Base-by-base conservation (phyloP, 2,888 invertebrate species). In the Folsomia manolachei region DNA sequence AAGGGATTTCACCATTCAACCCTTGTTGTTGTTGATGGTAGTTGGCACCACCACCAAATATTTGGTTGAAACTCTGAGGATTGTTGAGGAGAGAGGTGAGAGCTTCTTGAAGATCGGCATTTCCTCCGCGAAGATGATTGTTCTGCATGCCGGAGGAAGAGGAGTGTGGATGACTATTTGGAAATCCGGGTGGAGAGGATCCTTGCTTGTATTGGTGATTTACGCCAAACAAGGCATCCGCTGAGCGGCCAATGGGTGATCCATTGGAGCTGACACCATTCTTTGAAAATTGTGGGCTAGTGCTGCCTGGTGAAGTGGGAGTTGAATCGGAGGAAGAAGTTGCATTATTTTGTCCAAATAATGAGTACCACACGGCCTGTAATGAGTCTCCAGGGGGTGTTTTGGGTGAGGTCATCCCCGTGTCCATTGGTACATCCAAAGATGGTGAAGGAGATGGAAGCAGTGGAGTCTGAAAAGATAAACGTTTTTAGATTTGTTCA, bases 31-130 rank as follows among this genome's bases (percentile, higher is more conserved):
- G 74, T 18, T 63, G 26, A 18, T 76, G 76, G 19, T 75, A 72
- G 24, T 21, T 21, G 27, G 51, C 71, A 70, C 73, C 52, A 73
- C 78, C 76, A 72, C 83, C 83, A 53, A 84, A 78, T 11, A 84
- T 79, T 76, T 83, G 82, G 69, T 82, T 82, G 72, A 83, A 76
- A 75, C 81, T 83, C 73, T 83, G 83, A 1, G 83, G 82, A 77
- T 83, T 83, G 73, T 80, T 82, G 53, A 84, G 78, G 24, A 83
- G 76, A 14, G 82, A 82, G 67, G 81, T 82, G 60, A 84, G 78
- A 9, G 82, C 82, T 66, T 82, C 82, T 69, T 83, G 83, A 53
- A 84, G 74, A 52, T 83, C 83, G 24, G 82, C 82, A 62, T 62
- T 75, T 78, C 75, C 74, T 51, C 66, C 52, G n/a, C 23, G 52